Evolutionary conservation across 1,140 invertebrate genomes (phyloP).

Genomic region (Drosophila sechellia): DNA sequence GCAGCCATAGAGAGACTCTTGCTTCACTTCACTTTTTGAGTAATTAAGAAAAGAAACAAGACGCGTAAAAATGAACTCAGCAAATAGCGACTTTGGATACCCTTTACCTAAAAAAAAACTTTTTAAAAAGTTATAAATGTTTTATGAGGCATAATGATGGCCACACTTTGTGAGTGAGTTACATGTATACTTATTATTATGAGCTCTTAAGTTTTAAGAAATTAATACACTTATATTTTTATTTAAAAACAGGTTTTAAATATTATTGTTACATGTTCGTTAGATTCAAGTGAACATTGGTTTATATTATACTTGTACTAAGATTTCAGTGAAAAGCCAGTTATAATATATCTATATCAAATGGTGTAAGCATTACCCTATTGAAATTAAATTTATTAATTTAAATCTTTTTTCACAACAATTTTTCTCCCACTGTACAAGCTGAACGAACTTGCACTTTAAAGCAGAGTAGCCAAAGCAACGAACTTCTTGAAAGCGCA

Average conservation of each 20-base stretch:
- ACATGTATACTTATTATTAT: too few relatives aligned
- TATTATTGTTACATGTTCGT: too few relatives aligned
- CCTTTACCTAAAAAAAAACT: background rate
- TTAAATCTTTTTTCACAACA: too few relatives aligned
- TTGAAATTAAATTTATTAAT: too few relatives aligned
- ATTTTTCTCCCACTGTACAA: background rate
- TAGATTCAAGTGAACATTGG: too few relatives aligned
- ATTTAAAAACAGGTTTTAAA: too few relatives aligned
- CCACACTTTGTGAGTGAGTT: background rate
- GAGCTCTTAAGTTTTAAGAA: too few relatives aligned
- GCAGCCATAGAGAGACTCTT: slow-evolving; percentile 64
- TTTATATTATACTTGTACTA: too few relatives aligned
- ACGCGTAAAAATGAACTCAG: background rate
- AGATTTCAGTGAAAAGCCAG: too few relatives aligned
- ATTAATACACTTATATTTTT: too few relatives aligned
- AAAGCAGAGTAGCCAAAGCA: slow-evolving; percentile 34
- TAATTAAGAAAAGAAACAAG: slow-evolving; percentile 69
- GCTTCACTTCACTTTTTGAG: slow-evolving; percentile 70
- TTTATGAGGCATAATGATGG: background rate
- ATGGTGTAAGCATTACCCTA: too few relatives aligned
- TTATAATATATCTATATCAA: too few relatives aligned
- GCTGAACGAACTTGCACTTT: background rate
- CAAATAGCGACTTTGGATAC: background rate
- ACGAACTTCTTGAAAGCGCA: slow-evolving; percentile 64
- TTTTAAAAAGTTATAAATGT: background rate